Conservation (phyloP, 2,113 vertebrate genomes). For the Microcebus tavaratra region DNA sequence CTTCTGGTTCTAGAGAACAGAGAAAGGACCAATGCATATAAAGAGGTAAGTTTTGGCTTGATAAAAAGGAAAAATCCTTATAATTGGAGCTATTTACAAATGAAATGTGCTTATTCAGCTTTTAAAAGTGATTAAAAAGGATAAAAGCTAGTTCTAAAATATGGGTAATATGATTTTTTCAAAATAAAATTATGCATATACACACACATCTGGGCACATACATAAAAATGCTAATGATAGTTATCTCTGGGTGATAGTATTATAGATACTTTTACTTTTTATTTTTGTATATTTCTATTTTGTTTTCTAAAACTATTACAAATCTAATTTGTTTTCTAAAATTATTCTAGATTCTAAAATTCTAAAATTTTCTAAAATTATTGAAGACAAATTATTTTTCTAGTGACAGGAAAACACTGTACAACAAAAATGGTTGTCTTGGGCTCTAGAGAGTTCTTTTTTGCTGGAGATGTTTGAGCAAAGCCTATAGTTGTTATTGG, state of each 20-base stretch:
- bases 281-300: background rate
- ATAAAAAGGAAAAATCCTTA: background rate
- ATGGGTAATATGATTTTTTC: background rate
- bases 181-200: background rate
- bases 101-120: background rate
- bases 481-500: background rate
- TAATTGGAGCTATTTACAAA: background rate
- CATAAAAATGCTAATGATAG: background rate
- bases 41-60: background rate
- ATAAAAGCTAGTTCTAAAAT: background rate
- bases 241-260: background rate
- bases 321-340: background rate
- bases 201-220: background rate
- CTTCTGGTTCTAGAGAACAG: background rate
- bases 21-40: background rate
- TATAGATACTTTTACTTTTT: background rate
- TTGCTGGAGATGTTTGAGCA: background rate
- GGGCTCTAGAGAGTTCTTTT: background rate
- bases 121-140: background rate
- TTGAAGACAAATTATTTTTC: background rate
- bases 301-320: conserved; percentile 14
- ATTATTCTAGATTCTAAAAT: background rate
- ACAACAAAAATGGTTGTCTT: background rate
- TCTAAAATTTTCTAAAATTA: conserved; percentile 4
- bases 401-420: background rate